Conservation (phyloP, 1,140 invertebrate genomes). For the Pseudomyrmex sp. region DNA sequence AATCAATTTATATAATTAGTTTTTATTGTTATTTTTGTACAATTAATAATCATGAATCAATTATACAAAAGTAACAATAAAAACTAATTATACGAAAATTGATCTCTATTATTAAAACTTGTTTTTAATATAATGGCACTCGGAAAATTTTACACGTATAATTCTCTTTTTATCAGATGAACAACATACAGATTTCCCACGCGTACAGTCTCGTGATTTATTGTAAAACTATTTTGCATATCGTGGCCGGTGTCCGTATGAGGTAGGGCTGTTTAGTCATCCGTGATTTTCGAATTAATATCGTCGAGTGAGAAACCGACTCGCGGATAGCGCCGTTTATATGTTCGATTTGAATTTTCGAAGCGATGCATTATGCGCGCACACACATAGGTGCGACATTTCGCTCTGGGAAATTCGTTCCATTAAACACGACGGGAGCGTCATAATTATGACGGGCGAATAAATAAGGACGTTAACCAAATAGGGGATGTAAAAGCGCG, state of each 20-base stretch:
- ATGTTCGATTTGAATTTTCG: slow-evolving; percentile 28
- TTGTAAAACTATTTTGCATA: slow-evolving; percentile 11
- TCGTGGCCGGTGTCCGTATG: neutral
- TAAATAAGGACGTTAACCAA: slow-evolving; percentile 51
- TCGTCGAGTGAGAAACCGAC: slow-evolving; percentile 1
- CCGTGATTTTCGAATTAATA: slow-evolving; percentile 54
- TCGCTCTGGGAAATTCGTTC: slow-evolving; percentile 28
- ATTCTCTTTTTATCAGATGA: too few species aligned
- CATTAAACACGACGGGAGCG: slow-evolving; percentile 35
- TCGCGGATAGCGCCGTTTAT: slow-evolving; percentile 18
- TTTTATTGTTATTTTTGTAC: too few species aligned
- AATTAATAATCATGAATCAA: too few species aligned
- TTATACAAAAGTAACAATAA: too few species aligned
- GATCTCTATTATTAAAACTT: too few species aligned
- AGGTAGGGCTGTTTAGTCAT: slow-evolving; percentile 17
- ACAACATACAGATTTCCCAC: too few species aligned
- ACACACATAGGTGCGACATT: slow-evolving; percentile 25
- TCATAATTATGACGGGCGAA: slow-evolving; percentile 46
- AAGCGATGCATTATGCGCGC: neutral
- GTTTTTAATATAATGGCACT: too few species aligned
- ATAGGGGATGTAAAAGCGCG: slow-evolving; percentile 34
- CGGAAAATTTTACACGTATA: too few species aligned
- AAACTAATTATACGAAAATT: too few species aligned
- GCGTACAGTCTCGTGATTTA: slow-evolving; percentile 3
- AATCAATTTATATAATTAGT: too few species aligned